Base-by-base conservation (phyloP, 2,888 invertebrate species). In the Ophioninae sp. region DNA sequence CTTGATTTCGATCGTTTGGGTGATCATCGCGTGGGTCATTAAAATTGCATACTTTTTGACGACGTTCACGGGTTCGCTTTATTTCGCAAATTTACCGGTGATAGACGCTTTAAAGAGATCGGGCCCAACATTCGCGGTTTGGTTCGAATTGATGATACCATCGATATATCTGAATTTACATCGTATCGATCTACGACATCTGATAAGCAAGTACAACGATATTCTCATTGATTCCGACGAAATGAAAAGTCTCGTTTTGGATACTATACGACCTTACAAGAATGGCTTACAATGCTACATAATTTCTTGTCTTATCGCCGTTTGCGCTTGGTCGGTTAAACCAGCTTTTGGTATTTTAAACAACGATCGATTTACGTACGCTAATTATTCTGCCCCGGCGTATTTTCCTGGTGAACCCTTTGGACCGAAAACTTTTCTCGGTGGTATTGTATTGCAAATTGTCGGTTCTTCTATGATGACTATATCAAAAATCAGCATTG, bases 311-410 rank as follows among this genome's bases (percentile, higher is more conserved):
- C 30, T 80, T 0, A 1, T 22, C 2, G 74, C 86, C 0, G 72
- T 86, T 0, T 8, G 74, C 0, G 0, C 85, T 9, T 90, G 88
- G 89, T 63, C 71, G 0, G 44, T 23, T 0, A 23, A 85, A 8
- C 83, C 87, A 0, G 13, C 89, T 0, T 0, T 85, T 0, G 76
- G 68, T 22, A 17, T 86, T 1, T 85, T 87, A 2, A 39, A 79
- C 5, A 83, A 84, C 7, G 69, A 79, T n/a, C 39, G 81, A 10
- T 90, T 89, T n/a, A 75, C 72, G 7, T 86, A 86, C 58, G 74
- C 65, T 13, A 88, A 90, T 68, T 90, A 86, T 41, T 56, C 61
- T 0, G 10, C 87, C 2, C 88, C 90, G 3, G 81, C 81, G 0
- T 81, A 74, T 30, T 51, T 88, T 6, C 78, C 87, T 0, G 77